Evolutionary conservation across 1,140 invertebrate genomes (phyloP).

Genomic region (Drosophila sturtevanti): DNA sequence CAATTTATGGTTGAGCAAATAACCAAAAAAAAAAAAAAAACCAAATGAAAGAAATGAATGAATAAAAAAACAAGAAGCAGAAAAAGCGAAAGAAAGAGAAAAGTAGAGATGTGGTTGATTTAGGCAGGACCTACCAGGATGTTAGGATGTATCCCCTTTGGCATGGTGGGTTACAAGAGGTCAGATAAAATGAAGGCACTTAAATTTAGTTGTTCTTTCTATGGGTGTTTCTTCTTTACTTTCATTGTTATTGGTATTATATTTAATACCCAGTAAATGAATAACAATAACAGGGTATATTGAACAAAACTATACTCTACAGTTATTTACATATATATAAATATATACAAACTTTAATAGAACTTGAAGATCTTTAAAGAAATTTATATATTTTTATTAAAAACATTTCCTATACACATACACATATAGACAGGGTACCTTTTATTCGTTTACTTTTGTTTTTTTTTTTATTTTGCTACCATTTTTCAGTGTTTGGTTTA

Average conservation of each 20-base stretch:
- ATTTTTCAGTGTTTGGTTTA: conserved; percentile 50
- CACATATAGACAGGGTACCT: neutral
- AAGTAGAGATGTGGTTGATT: conserved; percentile 15
- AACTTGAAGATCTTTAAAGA: too few relatives aligned
- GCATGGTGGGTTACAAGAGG: conserved; percentile 30
- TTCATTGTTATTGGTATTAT: conserved; percentile 12
- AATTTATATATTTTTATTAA: too few relatives aligned
- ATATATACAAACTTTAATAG: too few relatives aligned
- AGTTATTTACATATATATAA: too few relatives aligned
- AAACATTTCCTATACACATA: neutral
- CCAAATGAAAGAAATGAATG: neutral
- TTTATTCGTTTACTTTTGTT: neutral
- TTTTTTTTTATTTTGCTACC: neutral
- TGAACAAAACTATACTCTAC: too few relatives aligned
- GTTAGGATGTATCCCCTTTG: neutral
- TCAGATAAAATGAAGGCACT: conserved; percentile 66
- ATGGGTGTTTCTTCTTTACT: conserved; percentile 14
- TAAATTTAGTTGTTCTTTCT: conserved; percentile 68
- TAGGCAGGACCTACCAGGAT: conserved; percentile 23
- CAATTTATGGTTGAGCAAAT: conserved; percentile 47
- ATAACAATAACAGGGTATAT: neutral
- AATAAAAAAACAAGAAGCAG: neutral
- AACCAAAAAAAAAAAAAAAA: conserved; percentile 7
- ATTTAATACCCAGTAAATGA: neutral
- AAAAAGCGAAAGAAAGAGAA: conserved; percentile 10